These are phyloP conservation scores for Thamnaconus septentrionalis DNA, from an alignment of 2,113 vertebrate species.

Conservation along the genomic window DNA sequence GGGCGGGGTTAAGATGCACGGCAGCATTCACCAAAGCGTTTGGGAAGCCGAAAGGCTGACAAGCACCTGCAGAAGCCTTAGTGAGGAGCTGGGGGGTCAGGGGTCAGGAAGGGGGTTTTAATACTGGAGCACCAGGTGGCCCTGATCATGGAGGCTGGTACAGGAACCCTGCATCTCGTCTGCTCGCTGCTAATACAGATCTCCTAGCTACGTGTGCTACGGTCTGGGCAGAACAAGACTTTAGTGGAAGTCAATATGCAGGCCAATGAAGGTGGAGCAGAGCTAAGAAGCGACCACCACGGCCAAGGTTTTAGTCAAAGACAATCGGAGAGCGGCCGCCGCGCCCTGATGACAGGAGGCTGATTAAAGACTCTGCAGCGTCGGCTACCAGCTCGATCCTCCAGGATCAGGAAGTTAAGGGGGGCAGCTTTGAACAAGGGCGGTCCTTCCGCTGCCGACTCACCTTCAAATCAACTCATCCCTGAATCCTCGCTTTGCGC, in stretches of 20 bases:
- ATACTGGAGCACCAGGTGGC: background rate
- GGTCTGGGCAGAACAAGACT: too few relatives aligned
- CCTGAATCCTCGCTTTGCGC: slow-evolving; percentile 31
- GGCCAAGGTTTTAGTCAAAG: too few relatives aligned
- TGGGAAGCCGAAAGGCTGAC: slow-evolving; percentile 41
- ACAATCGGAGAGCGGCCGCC: too few relatives aligned
- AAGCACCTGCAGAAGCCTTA: slow-evolving; percentile 39
- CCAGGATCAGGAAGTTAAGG: slow-evolving; percentile 48
- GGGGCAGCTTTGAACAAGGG: slow-evolving; percentile 14
- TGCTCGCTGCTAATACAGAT: too few relatives aligned
- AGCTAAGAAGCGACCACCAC: too few relatives aligned
- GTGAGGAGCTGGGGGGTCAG: slow-evolving; percentile 13
- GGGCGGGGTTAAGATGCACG: slow-evolving; percentile 24
- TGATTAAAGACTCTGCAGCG: too few relatives aligned
- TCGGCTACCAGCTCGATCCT: slow-evolving; percentile 9
- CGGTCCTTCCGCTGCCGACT: slow-evolving; percentile 47
- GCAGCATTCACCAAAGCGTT: slow-evolving; percentile 58
- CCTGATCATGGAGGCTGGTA: slow-evolving; percentile 51
- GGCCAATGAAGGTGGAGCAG: too few relatives aligned
- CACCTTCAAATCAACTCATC: slow-evolving; percentile 57
- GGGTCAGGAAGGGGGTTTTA: background rate
- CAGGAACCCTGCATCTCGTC: background rate
- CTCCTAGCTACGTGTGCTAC: background rate
- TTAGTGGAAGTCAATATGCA: too few relatives aligned
- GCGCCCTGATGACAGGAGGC: too few relatives aligned